phyloP scores from a whole-genome alignment of 2,888 invertebrate genomes.

The Pilophorus perplexus region DNA sequence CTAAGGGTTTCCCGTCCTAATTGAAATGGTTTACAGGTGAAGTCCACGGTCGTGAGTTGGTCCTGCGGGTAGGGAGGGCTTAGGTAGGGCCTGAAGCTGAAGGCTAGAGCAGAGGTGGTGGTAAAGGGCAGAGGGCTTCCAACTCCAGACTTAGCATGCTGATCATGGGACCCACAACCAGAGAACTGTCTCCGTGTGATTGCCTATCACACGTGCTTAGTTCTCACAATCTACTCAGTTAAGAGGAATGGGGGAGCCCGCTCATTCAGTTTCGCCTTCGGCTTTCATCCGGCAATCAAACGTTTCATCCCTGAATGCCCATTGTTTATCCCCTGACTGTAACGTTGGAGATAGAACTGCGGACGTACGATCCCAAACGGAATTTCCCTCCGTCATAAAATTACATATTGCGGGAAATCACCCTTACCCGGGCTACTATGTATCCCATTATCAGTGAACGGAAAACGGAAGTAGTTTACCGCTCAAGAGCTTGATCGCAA shows the following conservation, averaged over 20 bases:
- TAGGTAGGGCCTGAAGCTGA: not conserved
- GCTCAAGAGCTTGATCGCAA: too few relatives aligned
- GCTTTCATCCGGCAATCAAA: not conserved
- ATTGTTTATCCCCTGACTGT: not conserved
- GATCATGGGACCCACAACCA: slow-evolving; percentile 19
- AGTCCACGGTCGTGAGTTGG: not conserved
- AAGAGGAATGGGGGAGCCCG: not conserved
- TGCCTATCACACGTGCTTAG: slow-evolving; percentile 29
- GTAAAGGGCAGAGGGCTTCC: not conserved
- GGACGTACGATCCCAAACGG: too few relatives aligned
- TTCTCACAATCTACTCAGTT: slow-evolving; percentile 11
- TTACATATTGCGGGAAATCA: too few relatives aligned
- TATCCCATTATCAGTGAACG: too few relatives aligned
- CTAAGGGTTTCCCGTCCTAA: slow-evolving; percentile 11
- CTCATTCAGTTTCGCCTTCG: not conserved
- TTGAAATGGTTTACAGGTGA: slow-evolving; percentile 22
- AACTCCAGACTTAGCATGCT: slow-evolving; percentile 23
- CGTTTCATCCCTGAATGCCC: slow-evolving; percentile 2
- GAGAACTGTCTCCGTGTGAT: slow-evolving; percentile 9
- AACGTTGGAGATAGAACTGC: too few relatives aligned
- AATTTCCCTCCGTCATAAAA: too few relatives aligned
- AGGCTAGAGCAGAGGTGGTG: not conserved
- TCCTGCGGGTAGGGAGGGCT: too few relatives aligned
- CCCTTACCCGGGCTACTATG: too few relatives aligned
- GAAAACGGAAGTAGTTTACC: too few relatives aligned